phyloP scores from a whole-genome alignment of 2,888 invertebrate species.

The Hyppa rectilinea region DNA sequence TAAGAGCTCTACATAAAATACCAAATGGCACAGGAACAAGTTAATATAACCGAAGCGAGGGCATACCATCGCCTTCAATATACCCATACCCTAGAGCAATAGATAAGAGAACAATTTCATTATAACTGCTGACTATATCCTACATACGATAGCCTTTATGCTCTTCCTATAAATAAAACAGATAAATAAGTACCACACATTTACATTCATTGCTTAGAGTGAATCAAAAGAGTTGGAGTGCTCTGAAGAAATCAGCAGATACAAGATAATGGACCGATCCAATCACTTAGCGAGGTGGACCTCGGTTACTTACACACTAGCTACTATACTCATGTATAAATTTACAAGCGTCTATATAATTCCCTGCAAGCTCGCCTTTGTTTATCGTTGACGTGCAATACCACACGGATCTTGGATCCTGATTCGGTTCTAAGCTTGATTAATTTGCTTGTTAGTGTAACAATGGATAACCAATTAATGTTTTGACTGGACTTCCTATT shows the following conservation, averaged over 20 bases:
- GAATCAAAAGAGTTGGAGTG: conserved; percentile 76
- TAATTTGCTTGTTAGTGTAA: conserved; percentile 45
- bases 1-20: not conserved
- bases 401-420: conserved; percentile 65
- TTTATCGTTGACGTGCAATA: conserved; percentile 73
- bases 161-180: conserved; percentile 58
- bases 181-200: conserved; percentile 70
- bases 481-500: conserved; percentile 29
- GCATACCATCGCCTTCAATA: conserved; percentile 50
- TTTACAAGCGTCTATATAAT: conserved; percentile 66
- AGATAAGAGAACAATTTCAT: conserved; percentile 62
- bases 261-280: conserved; percentile 82
- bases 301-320: conserved; percentile 74
- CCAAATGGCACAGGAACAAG: conserved; percentile 21
- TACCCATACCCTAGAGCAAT: conserved; percentile 45
- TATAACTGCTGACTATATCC: conserved; percentile 56
- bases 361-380: conserved; percentile 71
- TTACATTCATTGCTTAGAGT: conserved; percentile 77
- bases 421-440: conserved; percentile 60
- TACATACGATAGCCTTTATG: conserved; percentile 39
- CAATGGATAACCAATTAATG: conserved; percentile 43
- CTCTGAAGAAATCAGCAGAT: conserved; percentile 80
- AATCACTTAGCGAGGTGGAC: conserved; percentile 85
- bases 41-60: conserved; percentile 33
- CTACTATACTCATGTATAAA: conserved; percentile 67